Percentiles rank a stretch among this genome's conserved stretches.
Conservation (phyloP, 2,113 vertebrate species). For the Pogona vitticeps region DNA sequence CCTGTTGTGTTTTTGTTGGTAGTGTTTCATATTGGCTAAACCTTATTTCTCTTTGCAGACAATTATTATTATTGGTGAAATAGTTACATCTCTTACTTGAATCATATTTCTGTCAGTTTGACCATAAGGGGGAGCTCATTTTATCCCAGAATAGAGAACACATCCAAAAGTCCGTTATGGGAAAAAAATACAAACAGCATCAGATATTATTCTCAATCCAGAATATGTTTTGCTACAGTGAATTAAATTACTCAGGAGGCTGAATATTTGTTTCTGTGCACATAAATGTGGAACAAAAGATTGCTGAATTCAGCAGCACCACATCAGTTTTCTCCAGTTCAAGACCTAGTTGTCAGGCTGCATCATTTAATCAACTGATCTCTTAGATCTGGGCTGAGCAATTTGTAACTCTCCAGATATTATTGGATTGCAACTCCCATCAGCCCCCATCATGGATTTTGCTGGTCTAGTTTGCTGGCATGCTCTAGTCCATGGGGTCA, state of each 20-base stretch:
- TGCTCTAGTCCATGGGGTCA: too few relatives aligned
- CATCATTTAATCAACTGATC: not conserved
- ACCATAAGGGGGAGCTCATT: conserved; percentile 21
- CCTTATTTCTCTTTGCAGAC: not conserved
- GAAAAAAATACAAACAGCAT: not conserved
- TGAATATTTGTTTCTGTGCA: not conserved
- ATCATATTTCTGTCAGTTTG: not conserved
- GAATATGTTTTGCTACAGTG: not conserved
- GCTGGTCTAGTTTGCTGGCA: not conserved
- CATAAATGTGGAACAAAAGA: not conserved
- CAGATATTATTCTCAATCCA: conserved; percentile 23
- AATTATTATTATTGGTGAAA: conserved; percentile 2
- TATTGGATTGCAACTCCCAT: too few relatives aligned
- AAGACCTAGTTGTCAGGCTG: not conserved
- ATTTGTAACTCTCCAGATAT: not conserved
- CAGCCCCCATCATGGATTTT: too few relatives aligned
- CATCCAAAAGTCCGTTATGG: conserved; percentile 26
- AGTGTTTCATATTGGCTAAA: not conserved
- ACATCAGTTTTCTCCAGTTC: not conserved
- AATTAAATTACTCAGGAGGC: rapidly evolving
- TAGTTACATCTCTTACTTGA: conserved; percentile 14
- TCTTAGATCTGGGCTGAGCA: not conserved
- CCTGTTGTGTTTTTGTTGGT: conserved; percentile 1
- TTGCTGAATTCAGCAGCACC: not conserved
- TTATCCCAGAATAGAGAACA: not conserved